These are phyloP conservation scores for Onthophagus taurus DNA, from an alignment of 1,140 invertebrate genomes.

Conservation along the genomic window DNA sequence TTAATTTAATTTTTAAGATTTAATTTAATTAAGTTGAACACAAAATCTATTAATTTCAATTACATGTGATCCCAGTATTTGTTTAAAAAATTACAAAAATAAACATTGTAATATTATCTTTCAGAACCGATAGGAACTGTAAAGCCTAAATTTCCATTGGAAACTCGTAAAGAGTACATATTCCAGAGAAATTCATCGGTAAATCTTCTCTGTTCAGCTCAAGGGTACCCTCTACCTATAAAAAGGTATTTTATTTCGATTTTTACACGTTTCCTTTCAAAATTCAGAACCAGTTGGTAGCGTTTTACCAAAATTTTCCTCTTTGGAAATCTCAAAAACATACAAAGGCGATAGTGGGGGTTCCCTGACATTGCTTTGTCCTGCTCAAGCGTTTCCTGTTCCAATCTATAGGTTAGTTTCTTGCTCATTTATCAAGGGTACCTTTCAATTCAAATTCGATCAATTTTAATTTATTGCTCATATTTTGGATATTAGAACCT, in stretches of 20 bases:
- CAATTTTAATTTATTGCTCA: constrained; percentile 3
- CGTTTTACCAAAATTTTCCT: constrained; percentile 56
- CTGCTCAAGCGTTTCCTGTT: constrained; percentile 56
- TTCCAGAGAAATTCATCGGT: constrained; percentile 28
- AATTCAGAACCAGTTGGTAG: constrained; percentile 49
- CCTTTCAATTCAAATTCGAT: background rate
- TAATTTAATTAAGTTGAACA: no score
- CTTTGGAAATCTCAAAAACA: constrained; percentile 52
- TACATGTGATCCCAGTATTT: no score
- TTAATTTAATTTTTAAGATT: no score
- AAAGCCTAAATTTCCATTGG: constrained; percentile 50
- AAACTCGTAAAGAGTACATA: constrained; percentile 34
- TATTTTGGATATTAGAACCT: constrained; percentile 38
- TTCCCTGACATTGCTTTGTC: constrained; percentile 44
- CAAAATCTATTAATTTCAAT: no score
- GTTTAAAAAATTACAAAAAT: no score
- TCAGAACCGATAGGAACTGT: constrained; percentile 41
- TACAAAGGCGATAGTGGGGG: constrained; percentile 39
- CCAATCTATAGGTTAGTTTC: constrained; percentile 53
- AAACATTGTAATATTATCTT: constrained; percentile 21
- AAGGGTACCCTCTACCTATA: constrained; percentile 49
- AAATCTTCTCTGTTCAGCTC: constrained; percentile 46
- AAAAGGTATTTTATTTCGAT: constrained; percentile 41
- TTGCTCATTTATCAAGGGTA: background rate
- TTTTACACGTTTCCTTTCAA: constrained; percentile 10